phyloP scores from a whole-genome alignment of 2,797 vertebrate species.

The Dipus sagitta region DNA sequence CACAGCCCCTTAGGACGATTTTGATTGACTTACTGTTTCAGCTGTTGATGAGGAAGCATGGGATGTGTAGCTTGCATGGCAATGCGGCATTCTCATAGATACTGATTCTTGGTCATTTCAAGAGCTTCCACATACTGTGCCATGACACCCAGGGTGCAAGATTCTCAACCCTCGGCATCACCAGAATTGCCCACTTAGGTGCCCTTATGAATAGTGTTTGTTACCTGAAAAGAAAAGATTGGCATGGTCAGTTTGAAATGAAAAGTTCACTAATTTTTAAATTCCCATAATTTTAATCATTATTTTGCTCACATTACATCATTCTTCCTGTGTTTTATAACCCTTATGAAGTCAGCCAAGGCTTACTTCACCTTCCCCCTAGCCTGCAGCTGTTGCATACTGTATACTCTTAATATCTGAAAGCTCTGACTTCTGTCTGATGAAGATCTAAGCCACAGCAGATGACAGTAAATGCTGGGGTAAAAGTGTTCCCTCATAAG shows the following conservation, averaged over 20 bases:
- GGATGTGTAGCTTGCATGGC: not conserved
- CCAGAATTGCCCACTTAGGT: not conserved
- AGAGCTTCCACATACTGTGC: not conserved
- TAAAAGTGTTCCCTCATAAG: not conserved
- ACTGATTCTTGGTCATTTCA: not conserved
- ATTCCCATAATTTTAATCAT: conserved; percentile 10
- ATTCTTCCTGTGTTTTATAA: not conserved
- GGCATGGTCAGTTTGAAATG: not conserved
- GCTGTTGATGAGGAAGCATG: not conserved
- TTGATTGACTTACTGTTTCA: not conserved
- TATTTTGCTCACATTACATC: not conserved
- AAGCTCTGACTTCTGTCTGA: not conserved
- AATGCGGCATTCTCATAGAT: not conserved
- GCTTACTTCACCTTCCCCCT: conserved; percentile 17
- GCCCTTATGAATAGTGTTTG: not conserved
- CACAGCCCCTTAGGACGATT: not conserved
- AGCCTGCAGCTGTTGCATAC: not conserved
- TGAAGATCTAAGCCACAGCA: not conserved
- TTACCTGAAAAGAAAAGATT: not conserved
- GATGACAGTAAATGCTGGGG: not conserved
- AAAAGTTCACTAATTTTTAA: not conserved
- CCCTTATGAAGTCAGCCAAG: not conserved
- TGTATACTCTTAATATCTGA: conserved; percentile 3
- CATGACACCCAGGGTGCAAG: not conserved
- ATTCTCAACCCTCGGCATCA: too few relatives aligned